A percentile compares a stretch with the other conserved stretches of the same genome.
Conservation (phyloP, 2,888 invertebrate species). For the Mesodorylaimus sp. region DNA sequence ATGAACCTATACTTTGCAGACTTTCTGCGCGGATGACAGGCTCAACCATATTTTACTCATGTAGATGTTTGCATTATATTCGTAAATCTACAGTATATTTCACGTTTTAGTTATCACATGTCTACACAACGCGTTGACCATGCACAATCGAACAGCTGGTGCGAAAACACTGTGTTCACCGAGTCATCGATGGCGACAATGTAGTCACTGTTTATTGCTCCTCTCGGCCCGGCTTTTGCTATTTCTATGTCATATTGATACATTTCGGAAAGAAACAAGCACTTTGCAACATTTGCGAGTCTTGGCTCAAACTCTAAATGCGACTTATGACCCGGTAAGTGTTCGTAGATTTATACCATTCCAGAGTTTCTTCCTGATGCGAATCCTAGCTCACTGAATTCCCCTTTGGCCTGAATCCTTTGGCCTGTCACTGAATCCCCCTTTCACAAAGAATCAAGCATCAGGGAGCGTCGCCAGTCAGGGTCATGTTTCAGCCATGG, state of each 20-base stretch:
- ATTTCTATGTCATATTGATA: slow-evolving; percentile 41
- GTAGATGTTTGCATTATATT: neutral
- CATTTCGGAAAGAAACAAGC: slow-evolving; percentile 40
- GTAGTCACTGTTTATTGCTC: slow-evolving; percentile 44
- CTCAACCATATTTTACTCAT: neutral
- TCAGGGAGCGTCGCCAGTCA: too few species aligned
- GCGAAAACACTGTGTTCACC: slow-evolving; percentile 44
- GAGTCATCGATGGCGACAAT: slow-evolving; percentile 41
- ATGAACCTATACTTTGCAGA: too few species aligned
- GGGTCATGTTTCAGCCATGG: too few species aligned
- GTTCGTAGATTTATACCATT: too few species aligned
- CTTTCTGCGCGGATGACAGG: too few species aligned
- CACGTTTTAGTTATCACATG: slow-evolving; percentile 40
- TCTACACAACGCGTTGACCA: slow-evolving; percentile 43
- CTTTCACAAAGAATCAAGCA: too few species aligned
- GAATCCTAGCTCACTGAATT: too few species aligned
- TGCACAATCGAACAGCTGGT: slow-evolving; percentile 44
- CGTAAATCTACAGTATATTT: slow-evolving; percentile 26
- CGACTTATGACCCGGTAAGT: slow-evolving; percentile 45
- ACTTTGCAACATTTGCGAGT: slow-evolving; percentile 42
- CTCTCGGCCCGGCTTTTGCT: slow-evolving; percentile 43
- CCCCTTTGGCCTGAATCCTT: too few species aligned
- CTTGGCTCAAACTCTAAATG: slow-evolving; percentile 43
- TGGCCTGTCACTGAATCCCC: too few species aligned
- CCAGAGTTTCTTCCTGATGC: too few species aligned